Percentiles rank a stretch among this genome's conserved stretches.
phyloP scores from a whole-genome alignment of 2,113 vertebrate species.

The Lepisosteus oculatus region DNA sequence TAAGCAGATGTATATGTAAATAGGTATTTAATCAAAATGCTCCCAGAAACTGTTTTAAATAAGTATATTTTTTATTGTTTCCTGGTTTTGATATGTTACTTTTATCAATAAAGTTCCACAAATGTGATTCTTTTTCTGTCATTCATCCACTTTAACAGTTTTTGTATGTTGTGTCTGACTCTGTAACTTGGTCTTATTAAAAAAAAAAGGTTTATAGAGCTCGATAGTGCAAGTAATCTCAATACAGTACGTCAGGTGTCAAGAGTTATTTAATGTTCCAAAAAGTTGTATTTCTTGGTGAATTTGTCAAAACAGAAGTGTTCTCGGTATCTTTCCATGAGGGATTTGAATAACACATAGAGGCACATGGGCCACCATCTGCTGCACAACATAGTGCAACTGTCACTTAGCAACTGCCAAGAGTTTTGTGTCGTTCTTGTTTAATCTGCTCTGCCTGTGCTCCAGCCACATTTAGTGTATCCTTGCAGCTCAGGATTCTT shows the following conservation, averaged over 20 bases:
- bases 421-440: conserved; percentile 24
- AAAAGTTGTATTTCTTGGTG: conserved; percentile 22
- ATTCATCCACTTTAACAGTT: no score
- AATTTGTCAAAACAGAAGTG: conserved; percentile 31
- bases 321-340: conserved; percentile 30
- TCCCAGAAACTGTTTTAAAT: no score
- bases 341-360: conserved; percentile 24
- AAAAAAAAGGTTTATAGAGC: neutral
- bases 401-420: conserved; percentile 48
- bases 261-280: conserved; percentile 26
- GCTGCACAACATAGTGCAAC: conserved; percentile 34
- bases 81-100: no score
- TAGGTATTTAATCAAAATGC: no score
- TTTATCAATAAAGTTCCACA: no score
- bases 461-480: neutral
- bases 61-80: no score
- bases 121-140: no score
- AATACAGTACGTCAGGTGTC: conserved; percentile 1
- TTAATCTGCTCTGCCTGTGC: conserved; percentile 18
- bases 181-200: no score
- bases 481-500: neutral
- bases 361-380: conserved; percentile 38
- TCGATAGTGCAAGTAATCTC: neutral
- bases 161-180: no score
- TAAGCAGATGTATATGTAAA: no score